Evolutionary conservation across 2,888 invertebrate species (phyloP), one percentile per base, ranked within the genome.

Genomic region (Belgica antarctica): DNA sequence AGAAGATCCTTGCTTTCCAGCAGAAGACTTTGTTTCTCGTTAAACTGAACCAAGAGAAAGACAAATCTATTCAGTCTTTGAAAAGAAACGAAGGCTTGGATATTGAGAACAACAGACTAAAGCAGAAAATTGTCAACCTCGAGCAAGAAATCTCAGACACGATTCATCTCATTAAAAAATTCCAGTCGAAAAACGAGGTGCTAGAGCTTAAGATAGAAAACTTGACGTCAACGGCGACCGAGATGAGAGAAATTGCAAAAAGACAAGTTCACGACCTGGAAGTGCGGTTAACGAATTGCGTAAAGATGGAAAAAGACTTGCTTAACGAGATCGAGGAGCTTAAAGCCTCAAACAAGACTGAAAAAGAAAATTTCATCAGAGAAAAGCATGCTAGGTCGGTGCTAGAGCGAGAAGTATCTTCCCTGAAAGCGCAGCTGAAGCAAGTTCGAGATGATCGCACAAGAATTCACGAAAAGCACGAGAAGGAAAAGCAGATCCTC

Each of bases 1-100:
- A 84, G 73, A 86, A 87, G 73, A 79, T 89, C 63, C 79, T 92
- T 25, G 90, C 92, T 73, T 86, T 89, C 74, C 89, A 92, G 76
- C 89, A 92, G 76, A 88, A 88, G 74, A 77, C 92, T 27, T 89
- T 91, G 0, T 90, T 92, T 0, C 92, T 92, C 0, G 77, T 91
- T 3, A 85, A 87, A 77, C 88, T 92, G 0, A 92, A 92, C 77
- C 84, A 86, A 70, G 84, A 87, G 0, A 92, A 92, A 76, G 91
- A 91, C 74, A 78, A 81, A 0, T 86, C 89, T 0, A 85, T 92
- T 70, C 75, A 80, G 2, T 86, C 86, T 74, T 83, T 89, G 79
- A 77, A 76, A 79, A 77, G 75, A 74, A 72, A 73, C 71, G n/a
- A 72, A 46, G 36, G 74, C 17, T 71, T 81, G 15, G 81, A 82